Conservation (phyloP, 2,888 invertebrate species). For the Ophion costatus region DNA sequence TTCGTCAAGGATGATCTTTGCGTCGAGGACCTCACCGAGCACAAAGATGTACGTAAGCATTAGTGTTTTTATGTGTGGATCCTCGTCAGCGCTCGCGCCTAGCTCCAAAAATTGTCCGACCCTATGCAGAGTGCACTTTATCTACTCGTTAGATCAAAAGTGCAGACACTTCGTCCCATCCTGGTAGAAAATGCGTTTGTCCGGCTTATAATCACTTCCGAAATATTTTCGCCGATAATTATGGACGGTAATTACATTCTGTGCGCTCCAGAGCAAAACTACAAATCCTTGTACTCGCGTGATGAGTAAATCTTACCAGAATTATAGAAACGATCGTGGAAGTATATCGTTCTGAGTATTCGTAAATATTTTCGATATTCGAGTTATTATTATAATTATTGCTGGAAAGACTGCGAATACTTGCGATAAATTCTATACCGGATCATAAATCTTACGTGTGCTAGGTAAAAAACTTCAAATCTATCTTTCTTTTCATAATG, state of each 20-base stretch:
- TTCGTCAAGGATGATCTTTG: constrained; percentile 86
- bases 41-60: constrained; percentile 82
- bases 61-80: background rate
- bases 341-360: too few relatives aligned
- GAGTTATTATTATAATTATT: too few relatives aligned
- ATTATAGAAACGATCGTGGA: too few relatives aligned
- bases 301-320: too few relatives aligned
- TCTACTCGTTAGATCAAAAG: background rate
- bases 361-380: too few relatives aligned
- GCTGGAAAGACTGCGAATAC: too few relatives aligned
- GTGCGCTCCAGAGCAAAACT: background rate
- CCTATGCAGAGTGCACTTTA: background rate
- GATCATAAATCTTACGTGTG: too few relatives aligned
- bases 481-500: too few relatives aligned
- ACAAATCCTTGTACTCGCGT: background rate
- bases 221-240: background rate
- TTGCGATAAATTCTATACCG: too few relatives aligned
- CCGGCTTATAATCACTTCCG: background rate
- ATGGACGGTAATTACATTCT: background rate
- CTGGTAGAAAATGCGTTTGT: background rate
- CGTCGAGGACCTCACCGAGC: constrained; percentile 86
- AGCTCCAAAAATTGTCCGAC: background rate
- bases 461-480: too few relatives aligned
- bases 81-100: background rate
- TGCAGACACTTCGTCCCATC: background rate